Evolutionary conservation across 2,888 invertebrate genomes (phyloP).

Genomic region (Ligdia adustata): DNA sequence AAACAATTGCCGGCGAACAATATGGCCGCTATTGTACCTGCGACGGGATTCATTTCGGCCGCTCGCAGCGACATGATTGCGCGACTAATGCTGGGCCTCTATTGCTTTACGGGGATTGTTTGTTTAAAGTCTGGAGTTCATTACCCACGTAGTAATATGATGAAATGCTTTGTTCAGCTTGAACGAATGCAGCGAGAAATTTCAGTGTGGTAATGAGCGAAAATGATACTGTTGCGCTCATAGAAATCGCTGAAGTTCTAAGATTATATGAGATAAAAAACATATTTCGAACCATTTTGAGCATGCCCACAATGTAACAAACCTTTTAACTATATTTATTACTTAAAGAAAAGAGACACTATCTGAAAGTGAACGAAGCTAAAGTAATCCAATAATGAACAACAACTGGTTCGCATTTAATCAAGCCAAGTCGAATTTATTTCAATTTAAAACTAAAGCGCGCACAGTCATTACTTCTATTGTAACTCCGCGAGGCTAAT

Average conservation of each 20-base stretch:
- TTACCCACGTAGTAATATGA: background rate
- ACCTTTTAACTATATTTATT: too few relatives aligned
- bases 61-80: slow-evolving; percentile 22
- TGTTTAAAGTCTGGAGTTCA: slow-evolving; percentile 1
- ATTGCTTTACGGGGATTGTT: slow-evolving; percentile 5
- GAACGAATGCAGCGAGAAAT: too few relatives aligned
- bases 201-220: background rate
- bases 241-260: too few relatives aligned
- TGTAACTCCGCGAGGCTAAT: slow-evolving; percentile 44
- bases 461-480: slow-evolving; percentile 39
- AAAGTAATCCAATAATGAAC: background rate
- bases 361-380: background rate
- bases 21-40: slow-evolving; percentile 37
- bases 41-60: slow-evolving; percentile 34
- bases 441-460: slow-evolving; percentile 34
- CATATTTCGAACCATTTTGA: too few relatives aligned
- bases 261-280: too few relatives aligned
- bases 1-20: slow-evolving; percentile 40
- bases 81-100: slow-evolving; percentile 14
- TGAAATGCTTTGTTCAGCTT: too few relatives aligned
- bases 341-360: too few relatives aligned
- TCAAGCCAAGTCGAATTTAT: slow-evolving; percentile 23
- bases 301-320: too few relatives aligned
- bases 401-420: background rate
- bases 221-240: background rate